Percentiles rank a stretch among this genome's conserved stretches.
phyloP scores from a whole-genome alignment of 2,888 invertebrate genomes.

The Geotrupes spiniger region DNA sequence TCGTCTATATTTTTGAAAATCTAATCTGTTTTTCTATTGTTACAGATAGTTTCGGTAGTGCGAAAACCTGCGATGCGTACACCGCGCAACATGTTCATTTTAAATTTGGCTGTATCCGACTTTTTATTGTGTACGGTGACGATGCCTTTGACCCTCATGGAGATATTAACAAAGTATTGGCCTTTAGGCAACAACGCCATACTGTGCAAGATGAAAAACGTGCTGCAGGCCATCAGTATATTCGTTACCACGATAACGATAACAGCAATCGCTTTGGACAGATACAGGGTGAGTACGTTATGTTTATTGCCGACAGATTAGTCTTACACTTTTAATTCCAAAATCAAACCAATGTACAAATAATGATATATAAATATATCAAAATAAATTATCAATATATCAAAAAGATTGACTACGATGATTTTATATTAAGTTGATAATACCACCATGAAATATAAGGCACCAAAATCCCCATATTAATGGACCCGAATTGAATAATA shows the following conservation, averaged over 20 bases:
- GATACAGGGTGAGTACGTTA: constrained; percentile 66
- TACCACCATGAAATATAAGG: too few species aligned
- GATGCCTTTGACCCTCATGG: constrained; percentile 86
- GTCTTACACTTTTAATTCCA: too few species aligned
- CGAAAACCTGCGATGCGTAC: constrained; percentile 88
- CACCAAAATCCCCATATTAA: too few species aligned
- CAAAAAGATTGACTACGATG: too few species aligned
- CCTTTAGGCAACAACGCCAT: constrained; percentile 75
- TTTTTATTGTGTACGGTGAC: constrained; percentile 83
- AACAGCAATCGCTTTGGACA: constrained; percentile 83
- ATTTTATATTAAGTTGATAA: too few species aligned
- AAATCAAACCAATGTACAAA: too few species aligned
- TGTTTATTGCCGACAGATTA: too few species aligned
- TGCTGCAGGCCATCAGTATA: constrained; percentile 85
- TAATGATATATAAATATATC: too few species aligned
- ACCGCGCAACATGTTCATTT: constrained; percentile 89
- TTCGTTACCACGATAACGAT: constrained; percentile 93
- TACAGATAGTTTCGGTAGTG: constrained; percentile 61
- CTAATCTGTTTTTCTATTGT: too few species aligned
- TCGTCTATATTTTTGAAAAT: too few species aligned
- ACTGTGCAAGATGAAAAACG: constrained; percentile 82
- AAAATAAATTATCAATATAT: too few species aligned
- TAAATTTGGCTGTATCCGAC: constrained; percentile 85
- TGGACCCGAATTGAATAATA: too few species aligned
- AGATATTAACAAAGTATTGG: constrained; percentile 83